phyloP scores from a whole-genome alignment of 37 sponge, comb jelly and placozoan species.

The Axinella damicornis region DNA sequence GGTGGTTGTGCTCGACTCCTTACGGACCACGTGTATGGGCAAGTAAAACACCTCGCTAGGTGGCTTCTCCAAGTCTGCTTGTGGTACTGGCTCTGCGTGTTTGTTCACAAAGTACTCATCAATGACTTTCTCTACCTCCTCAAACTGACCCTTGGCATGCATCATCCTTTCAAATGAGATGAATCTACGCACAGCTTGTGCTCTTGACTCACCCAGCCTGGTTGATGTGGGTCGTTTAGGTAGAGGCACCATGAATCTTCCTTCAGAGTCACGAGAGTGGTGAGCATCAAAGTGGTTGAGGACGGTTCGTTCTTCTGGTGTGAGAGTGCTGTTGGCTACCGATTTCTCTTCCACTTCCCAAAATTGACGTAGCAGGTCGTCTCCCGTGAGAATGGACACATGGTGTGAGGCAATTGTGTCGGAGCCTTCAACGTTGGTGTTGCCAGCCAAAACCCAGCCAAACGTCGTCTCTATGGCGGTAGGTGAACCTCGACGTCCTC shows the following conservation, averaged over 20 bases:
- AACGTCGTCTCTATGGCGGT: constrained; percentile 34
- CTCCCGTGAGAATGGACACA: constrained; percentile 18
- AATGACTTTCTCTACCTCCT: constrained; percentile 35
- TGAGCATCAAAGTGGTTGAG: constrained; percentile 27
- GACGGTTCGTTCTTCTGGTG: constrained; percentile 32
- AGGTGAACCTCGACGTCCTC: constrained; percentile 31
- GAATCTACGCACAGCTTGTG: constrained; percentile 52
- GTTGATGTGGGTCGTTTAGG: constrained; percentile 8
- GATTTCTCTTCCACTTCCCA: constrained; percentile 55
- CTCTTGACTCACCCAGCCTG: constrained; percentile 56
- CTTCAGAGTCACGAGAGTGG: constrained; percentile 20
- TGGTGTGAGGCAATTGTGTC: background rate
- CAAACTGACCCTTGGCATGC: constrained; percentile 26
- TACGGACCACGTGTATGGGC: constrained; percentile 39
- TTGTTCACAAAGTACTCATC: constrained; percentile 35
- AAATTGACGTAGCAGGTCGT: constrained; percentile 38
- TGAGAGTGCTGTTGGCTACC: background rate
- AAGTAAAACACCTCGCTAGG: constrained; percentile 30
- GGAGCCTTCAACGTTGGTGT: too few relatives aligned
- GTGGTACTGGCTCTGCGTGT: constrained; percentile 52
- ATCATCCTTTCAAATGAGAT: constrained; percentile 45
- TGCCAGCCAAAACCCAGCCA: constrained; percentile 55
- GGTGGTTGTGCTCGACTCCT: constrained; percentile 63
- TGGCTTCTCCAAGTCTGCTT: constrained; percentile 56
- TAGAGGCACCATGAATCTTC: constrained; percentile 43